Evolutionary conservation across 1,140 invertebrate species (phyloP).

Genomic region (Physella acuta): DNA sequence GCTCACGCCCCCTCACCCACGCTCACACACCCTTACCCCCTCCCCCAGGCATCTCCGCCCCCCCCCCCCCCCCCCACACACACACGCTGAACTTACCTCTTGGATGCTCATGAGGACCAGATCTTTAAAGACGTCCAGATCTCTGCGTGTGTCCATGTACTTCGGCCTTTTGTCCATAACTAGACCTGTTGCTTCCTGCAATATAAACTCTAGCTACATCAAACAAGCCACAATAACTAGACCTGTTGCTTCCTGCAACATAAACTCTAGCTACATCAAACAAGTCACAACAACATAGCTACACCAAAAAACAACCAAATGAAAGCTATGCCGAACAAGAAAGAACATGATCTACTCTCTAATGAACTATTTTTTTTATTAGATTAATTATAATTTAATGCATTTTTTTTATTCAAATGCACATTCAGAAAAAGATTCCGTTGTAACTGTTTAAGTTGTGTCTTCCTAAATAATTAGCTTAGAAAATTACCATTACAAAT

Average conservation of each 20-base stretch:
- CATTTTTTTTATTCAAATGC: no score
- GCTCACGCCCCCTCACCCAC: no score
- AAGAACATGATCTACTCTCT: background rate
- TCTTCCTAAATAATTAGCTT: no score
- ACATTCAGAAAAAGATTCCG: no score
- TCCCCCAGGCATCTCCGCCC: no score
- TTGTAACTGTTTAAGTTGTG: no score
- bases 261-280: conserved; percentile 29
- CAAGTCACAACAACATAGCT: conserved; percentile 19
- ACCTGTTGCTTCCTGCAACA: background rate
- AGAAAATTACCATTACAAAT: no score
- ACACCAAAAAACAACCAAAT: no score
- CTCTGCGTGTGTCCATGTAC: conserved; percentile 31
- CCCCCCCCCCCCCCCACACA: no score
- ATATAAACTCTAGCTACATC: conserved; percentile 28
- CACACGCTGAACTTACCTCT: conserved; percentile 28
- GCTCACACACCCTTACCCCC: no score
- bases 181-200: background rate
- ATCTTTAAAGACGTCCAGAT: conserved; percentile 30
- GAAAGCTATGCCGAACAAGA: background rate
- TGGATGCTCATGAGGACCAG: conserved; percentile 26
- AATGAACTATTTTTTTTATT: no score
- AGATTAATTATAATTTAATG: no score
- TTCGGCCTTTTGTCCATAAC: conserved; percentile 29
- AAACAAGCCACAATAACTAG: conserved; percentile 22